A percentile compares a stretch with the other conserved stretches of the same genome.
Conservation (phyloP, 2,888 invertebrate genomes). For the Hypena proboscidalis region DNA sequence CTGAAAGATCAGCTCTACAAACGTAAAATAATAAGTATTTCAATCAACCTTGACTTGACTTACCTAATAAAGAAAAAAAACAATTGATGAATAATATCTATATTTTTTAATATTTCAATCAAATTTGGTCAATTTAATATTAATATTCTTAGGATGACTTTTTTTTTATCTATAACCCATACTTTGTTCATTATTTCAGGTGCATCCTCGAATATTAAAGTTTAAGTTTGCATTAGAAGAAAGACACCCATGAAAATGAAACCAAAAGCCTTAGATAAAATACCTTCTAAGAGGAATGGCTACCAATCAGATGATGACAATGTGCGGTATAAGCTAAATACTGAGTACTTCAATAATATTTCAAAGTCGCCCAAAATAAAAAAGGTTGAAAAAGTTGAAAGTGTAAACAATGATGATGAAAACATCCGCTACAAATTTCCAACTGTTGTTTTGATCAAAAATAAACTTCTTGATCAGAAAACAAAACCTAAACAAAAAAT, state of each 20-base stretch:
- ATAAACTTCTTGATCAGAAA: slow-evolving; percentile 58
- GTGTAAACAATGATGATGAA: slow-evolving; percentile 60
- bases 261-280: slow-evolving; percentile 47
- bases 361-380: slow-evolving; percentile 44
- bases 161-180: too few species aligned
- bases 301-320: slow-evolving; percentile 77
- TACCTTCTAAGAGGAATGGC: slow-evolving; percentile 58
- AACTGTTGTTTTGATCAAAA: slow-evolving; percentile 48
- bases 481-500: slow-evolving; percentile 72
- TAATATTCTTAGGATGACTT: too few species aligned
- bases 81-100: too few species aligned
- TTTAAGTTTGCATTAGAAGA: slow-evolving; percentile 6
- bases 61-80: too few species aligned
- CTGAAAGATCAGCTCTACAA: too few species aligned
- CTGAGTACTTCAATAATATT: slow-evolving; percentile 57
- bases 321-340: slow-evolving; percentile 73
- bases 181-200: slow-evolving; percentile 29
- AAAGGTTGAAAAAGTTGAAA: slow-evolving; percentile 48
- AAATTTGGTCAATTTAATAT: too few species aligned
- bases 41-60: too few species aligned
- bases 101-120: too few species aligned
- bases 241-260: slow-evolving; percentile 54
- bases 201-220: slow-evolving; percentile 15
- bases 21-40: too few species aligned
- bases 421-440: slow-evolving; percentile 72